Evolutionary conservation across 2,113 vertebrate species (phyloP).

Genomic region (Cettia cetti): DNA sequence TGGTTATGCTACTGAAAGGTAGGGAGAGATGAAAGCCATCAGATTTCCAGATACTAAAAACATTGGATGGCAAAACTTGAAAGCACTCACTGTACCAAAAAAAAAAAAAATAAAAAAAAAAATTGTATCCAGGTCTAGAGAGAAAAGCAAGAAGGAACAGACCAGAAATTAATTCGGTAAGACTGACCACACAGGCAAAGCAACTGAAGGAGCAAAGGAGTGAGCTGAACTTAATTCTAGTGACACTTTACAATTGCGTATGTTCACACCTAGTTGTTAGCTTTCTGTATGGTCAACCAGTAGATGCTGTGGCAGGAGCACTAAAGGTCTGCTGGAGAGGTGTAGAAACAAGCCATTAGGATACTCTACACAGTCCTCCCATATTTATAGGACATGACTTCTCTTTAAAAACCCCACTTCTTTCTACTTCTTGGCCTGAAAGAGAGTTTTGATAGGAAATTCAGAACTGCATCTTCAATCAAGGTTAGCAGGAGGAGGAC

Average conservation of each 20-base stretch:
- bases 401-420: not conserved
- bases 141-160: not conserved
- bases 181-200: not conserved
- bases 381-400: not conserved
- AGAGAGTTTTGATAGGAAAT: not conserved
- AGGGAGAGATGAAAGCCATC: not conserved
- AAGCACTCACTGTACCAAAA: not conserved
- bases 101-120: not conserved
- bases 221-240: not conserved
- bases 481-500: not conserved
- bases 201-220: not conserved
- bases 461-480: not conserved
- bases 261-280: rapidly evolving
- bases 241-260: not conserved
- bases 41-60: not conserved
- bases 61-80: not conserved
- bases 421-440: not conserved
- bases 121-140: not conserved
- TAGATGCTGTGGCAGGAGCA: not conserved
- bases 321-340: not conserved
- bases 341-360: not conserved
- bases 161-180: not conserved
- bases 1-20: not conserved
- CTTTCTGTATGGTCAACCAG: not conserved
- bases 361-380: not conserved